Evolutionary conservation across 2,888 invertebrate genomes (phyloP), one percentile per base, ranked within the genome.

Genomic region (Auanema freiburgensis): DNA sequence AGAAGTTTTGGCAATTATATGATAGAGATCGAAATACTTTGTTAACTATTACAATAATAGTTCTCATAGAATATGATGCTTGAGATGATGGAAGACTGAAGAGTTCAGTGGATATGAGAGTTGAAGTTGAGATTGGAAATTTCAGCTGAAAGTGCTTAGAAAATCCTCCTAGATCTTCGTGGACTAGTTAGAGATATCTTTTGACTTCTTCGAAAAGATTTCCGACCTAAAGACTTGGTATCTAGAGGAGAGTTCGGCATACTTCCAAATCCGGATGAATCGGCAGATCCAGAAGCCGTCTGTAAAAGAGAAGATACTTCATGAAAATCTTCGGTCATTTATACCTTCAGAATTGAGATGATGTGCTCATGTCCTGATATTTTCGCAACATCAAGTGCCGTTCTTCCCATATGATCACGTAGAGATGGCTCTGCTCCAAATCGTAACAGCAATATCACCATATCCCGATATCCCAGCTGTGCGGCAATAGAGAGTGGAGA

Each of bases 401-500:
- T 72, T 50, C 74, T 46, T 16, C 76, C 76, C 51, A 67, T 58
- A n/a, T 63, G 57, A 57, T 76, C 76, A 43, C 65, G 59, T 53
- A 74, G 57, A 4, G 66, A 59, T 12, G 74, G 72, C 40, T 76
- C 76, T 40, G 76, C 72, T 12, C 76, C 76, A 52, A 72, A 71
- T 40, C 67, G 62, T 42, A 72, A 60, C 10, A 76, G 65, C 0
- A 76, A 64, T 18, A 67, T 66, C 24, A 76, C 72, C 0, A 76
- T 59, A 12, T 76, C 74, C 1, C 72, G 69, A 53, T 72, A 67
- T 3, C 76, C 76, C 18, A 72, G 60, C 57, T 76, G 74, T 18
- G 71, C 67, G 42, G 74, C 76, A 1, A 76, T 69, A 12, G 71
- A 71, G 16, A 76, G 70, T 14, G 76, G 69, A 8, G 76, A 70